Evolutionary conservation across 2,888 invertebrate genomes (phyloP), one percentile per base, ranked within the genome.

Genomic region (Lamellibrachia satsuma): DNA sequence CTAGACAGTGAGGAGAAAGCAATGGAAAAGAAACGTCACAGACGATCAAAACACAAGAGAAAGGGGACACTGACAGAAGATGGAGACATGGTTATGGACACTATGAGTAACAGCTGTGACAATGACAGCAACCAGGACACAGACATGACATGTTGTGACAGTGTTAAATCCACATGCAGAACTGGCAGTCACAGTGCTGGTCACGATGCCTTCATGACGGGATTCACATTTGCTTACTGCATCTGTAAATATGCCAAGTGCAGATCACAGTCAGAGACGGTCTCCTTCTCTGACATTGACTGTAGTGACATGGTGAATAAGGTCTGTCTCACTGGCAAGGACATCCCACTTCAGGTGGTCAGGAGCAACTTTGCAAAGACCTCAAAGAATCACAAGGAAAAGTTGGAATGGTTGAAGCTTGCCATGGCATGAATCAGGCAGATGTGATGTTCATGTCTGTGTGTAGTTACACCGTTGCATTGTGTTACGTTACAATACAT

Each of bases 181-280:
- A 92, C 92, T 92, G 95, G 95, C 7, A 95, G 96, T 52, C 97
- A 97, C 94, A 93, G 96, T 27, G 96, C 97, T 91, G 97, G 97
- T 0, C 96, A 96, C 95, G 97, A 97, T 95, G 96, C 97, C 1
- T 97, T 97, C 93, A 97, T 97, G 97, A 97, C 97, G 22, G 97
- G 96, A 4, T 96, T 95, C 93, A 95, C 95, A 75, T 95, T 97
- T 94, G 95, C 96, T 4, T 94, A 94, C 52, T 96, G 95, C 92
- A 60, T 95, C 6, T 93, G 94, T 11, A 94, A 95, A 90, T 94
- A 94, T 91, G 94, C 94, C 0, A 94, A 93, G 90, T 91, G 91
- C 8, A 91, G 91, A 55, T 90, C 27, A 7, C 52, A 90, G 57
- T 22, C 55, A 0, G 90, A 91, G 1, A 90, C 75, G 15, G 75